Percentiles rank a stretch among this genome's conserved stretches.
Evolutionary conservation across 1,140 invertebrate genomes (phyloP).

Genomic region (Acyrthosiphon pisum): DNA sequence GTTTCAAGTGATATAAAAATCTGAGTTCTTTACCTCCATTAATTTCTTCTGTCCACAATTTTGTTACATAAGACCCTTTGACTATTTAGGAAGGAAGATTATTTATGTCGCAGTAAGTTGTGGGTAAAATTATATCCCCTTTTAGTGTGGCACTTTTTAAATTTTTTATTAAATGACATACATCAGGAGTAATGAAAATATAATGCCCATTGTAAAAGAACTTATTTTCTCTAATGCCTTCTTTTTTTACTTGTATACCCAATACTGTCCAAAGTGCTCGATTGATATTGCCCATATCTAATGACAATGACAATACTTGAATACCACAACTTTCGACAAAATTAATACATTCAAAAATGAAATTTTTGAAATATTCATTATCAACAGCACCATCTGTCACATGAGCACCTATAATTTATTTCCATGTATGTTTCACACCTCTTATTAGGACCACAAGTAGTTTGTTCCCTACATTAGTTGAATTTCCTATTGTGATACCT

Average conservation of each 20-base stretch:
- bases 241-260: background rate
- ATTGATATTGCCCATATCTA: background rate
- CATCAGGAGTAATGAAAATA: background rate
- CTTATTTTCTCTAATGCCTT: background rate
- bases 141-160: background rate
- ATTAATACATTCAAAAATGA: background rate
- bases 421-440: background rate
- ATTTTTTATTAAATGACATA: background rate
- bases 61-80: background rate
- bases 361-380: background rate
- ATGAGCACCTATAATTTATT: background rate
- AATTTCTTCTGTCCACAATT: background rate
- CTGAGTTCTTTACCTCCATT: background rate
- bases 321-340: background rate
- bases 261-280: background rate
- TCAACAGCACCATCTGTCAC: background rate
- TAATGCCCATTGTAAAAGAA: background rate
- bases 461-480: background rate
- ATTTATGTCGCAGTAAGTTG: background rate
- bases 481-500: background rate
- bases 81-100: background rate
- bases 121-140: background rate
- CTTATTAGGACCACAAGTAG: background rate
- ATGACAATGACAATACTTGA: background rate
- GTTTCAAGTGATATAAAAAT: background rate